phyloP scores from a whole-genome alignment of 2,113 vertebrate genomes.

The Larimichthys polyactis region DNA sequence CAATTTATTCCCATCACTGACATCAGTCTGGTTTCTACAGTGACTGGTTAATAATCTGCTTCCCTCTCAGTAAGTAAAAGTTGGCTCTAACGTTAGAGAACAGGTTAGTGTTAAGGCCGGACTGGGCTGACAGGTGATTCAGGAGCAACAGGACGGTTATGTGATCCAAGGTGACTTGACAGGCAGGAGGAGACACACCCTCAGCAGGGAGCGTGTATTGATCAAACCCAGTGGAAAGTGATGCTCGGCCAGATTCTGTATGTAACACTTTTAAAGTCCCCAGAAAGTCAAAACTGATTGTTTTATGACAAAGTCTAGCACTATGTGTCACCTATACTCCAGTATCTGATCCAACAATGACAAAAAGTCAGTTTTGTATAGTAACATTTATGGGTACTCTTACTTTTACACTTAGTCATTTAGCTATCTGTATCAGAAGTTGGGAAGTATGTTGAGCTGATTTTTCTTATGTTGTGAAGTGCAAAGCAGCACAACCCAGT shows the following conservation, averaged over 20 bases:
- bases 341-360: no score
- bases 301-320: no score
- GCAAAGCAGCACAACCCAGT: no score
- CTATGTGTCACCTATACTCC: no score
- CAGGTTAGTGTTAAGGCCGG: background rate
- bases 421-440: no score
- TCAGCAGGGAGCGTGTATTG: background rate
- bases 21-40: background rate
- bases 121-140: constrained; percentile 9
- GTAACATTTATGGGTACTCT: no score
- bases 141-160: background rate
- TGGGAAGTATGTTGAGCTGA: no score
- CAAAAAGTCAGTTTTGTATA: no score
- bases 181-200: constrained; percentile 18
- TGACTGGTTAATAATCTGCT: background rate
- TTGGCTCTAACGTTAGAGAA: background rate
- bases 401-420: no score
- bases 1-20: background rate
- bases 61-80: background rate
- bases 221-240: background rate
- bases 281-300: no score
- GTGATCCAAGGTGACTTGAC: constrained; percentile 5
- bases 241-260: background rate
- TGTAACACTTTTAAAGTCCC: no score
- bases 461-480: no score